Conservation (phyloP, 2,797 vertebrate genomes). For the Myioborus melanocephalus region DNA sequence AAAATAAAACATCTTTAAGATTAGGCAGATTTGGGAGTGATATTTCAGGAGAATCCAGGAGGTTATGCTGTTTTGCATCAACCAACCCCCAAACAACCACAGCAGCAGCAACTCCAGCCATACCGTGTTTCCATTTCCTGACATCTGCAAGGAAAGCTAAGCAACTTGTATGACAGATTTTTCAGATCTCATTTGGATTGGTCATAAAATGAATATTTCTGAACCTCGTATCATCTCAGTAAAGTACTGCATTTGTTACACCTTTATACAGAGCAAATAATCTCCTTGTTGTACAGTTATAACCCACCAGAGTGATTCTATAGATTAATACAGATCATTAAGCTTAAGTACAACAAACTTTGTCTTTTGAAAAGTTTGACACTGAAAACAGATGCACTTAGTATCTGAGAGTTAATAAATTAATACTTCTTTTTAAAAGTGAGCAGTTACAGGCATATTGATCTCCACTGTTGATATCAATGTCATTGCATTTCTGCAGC, state of each 20-base stretch:
- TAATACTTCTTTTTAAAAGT: background rate
- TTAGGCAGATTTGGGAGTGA: background rate
- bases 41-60: background rate
- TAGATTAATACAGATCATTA: background rate
- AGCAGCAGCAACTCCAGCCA: background rate
- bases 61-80: background rate
- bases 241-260: background rate
- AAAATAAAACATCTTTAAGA: background rate
- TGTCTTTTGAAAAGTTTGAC: background rate
- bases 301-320: background rate
- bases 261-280: background rate
- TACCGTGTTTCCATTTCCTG: background rate
- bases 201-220: background rate
- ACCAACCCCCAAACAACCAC: fast-evolving
- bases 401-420: background rate
- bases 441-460: background rate
- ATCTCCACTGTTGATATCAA: background rate
- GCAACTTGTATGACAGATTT: background rate
- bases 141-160: background rate
- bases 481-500: background rate
- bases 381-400: background rate
- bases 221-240: background rate
- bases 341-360: background rate
- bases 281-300: background rate
- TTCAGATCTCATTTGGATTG: background rate